A percentile compares a stretch with the other conserved stretches of the same genome.
Conservation (phyloP, 2,113 vertebrate genomes). For the Corvus moneduloides region DNA sequence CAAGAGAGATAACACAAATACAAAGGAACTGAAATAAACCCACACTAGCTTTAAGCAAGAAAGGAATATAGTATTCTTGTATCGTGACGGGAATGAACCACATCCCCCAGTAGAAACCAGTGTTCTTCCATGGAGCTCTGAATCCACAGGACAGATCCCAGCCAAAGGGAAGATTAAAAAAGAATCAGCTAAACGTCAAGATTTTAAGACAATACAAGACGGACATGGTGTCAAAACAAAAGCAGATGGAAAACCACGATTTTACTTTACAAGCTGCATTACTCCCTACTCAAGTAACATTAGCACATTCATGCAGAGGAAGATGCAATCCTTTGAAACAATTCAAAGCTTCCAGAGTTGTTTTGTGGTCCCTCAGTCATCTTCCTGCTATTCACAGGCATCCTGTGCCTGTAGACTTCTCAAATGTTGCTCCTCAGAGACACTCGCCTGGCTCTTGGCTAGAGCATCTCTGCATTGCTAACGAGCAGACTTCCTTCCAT, state of each 20-base stretch:
- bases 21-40: background rate
- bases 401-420: background rate
- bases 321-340: background rate
- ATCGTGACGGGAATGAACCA: background rate
- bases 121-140: background rate
- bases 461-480: slow-evolving; percentile 21
- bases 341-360: background rate
- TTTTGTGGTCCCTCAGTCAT: background rate
- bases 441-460: background rate
- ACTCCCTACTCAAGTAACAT: background rate
- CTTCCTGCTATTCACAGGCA: background rate
- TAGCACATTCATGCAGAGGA: background rate
- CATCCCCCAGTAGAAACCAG: accelerated
- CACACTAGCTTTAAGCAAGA: background rate
- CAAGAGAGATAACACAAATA: background rate
- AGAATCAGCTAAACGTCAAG: background rate
- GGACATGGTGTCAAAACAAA: background rate
- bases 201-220: background rate
- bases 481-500: background rate
- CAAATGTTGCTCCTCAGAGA: background rate
- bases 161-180: background rate
- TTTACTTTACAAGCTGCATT: background rate
- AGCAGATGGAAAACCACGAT: background rate
- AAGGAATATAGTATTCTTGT: background rate
- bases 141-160: background rate